Conservation (phyloP, 2,113 vertebrate genomes). For the Mormoops blainvillei region DNA sequence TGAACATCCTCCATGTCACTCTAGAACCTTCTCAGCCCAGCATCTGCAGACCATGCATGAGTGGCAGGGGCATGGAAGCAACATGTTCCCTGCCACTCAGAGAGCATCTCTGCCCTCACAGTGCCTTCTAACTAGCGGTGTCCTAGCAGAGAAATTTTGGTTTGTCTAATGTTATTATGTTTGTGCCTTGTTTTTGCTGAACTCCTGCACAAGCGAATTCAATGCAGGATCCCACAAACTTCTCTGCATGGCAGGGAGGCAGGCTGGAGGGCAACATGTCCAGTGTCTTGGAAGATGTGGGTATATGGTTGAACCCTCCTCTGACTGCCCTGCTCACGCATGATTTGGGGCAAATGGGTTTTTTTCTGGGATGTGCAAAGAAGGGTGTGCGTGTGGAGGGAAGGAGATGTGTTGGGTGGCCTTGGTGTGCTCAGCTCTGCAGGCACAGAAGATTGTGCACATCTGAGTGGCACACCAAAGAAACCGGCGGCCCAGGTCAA, state of each 20-base stretch:
- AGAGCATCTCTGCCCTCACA: background rate
- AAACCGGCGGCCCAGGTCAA: fast-evolving
- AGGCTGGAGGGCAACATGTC: fast-evolving
- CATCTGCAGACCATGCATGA: background rate
- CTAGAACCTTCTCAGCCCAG: background rate
- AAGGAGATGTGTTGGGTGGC: background rate
- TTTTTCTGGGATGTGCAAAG: background rate
- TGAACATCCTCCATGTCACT: background rate
- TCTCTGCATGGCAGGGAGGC: background rate
- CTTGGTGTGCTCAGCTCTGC: background rate
- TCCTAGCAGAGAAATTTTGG: too few relatives aligned
- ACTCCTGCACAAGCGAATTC: fast-evolving
- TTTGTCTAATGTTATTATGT: background rate
- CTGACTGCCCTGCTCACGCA: background rate
- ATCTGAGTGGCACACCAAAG: fast-evolving
- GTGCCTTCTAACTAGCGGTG: fast-evolving
- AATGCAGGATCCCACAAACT: background rate
- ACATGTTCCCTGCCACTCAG: too few relatives aligned
- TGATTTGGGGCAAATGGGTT: too few relatives aligned
- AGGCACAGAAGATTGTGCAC: background rate
- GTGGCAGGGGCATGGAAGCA: background rate
- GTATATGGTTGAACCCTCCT: background rate
- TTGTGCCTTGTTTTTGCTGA: background rate
- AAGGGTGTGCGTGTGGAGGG: background rate
- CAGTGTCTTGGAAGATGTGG: background rate